These are phyloP conservation scores for Pterostichus madidus DNA, from an alignment of 2,888 invertebrate genomes.

Conservation along the genomic window DNA sequence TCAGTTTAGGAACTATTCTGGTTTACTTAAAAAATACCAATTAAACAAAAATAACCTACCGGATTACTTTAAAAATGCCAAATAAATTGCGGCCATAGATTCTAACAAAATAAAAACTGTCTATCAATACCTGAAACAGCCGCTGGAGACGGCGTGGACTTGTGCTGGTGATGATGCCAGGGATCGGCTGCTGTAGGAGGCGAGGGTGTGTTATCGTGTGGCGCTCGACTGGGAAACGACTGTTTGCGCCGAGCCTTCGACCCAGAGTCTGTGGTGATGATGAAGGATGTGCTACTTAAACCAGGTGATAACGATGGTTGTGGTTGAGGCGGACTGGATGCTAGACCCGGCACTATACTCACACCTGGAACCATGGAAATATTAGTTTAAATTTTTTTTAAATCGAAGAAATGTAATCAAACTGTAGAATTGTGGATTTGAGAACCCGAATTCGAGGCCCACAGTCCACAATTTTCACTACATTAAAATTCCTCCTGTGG, in stretches of 20 bases:
- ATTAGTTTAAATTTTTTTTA: too few relatives aligned
- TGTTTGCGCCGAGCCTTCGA: conserved; percentile 88
- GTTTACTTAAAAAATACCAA: too few relatives aligned
- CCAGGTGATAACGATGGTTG: conserved; percentile 12
- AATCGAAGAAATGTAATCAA: too few relatives aligned
- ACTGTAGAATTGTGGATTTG: too few relatives aligned
- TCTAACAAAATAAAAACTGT: conserved; percentile 69
- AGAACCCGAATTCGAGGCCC: too few relatives aligned
- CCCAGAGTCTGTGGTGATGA: conserved; percentile 10
- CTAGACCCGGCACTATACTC: conserved; percentile 49
- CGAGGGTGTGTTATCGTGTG: conserved; percentile 71
- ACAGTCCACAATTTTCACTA: too few relatives aligned
- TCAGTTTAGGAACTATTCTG: too few relatives aligned
- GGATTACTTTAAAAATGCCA: too few relatives aligned
- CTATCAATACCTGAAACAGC: conserved; percentile 59
- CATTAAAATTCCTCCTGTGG: too few relatives aligned
- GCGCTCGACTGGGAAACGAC: conserved; percentile 81
- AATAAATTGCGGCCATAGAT: too few relatives aligned
- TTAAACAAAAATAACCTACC: too few relatives aligned
- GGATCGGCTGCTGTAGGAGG: conserved; percentile 54
- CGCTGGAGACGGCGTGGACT: conserved; percentile 73
- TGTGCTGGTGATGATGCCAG: conserved; percentile 70
- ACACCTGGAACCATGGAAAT: conserved; percentile 5
- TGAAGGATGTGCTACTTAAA: conserved; percentile 3
- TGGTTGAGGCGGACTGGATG: conserved; percentile 58